A percentile compares a stretch with the other conserved stretches of the same genome.
Evolutionary conservation across 37 sponge, comb jelly and placozoan species (phyloP).

Genomic region (Corticium candelabrum): DNA sequence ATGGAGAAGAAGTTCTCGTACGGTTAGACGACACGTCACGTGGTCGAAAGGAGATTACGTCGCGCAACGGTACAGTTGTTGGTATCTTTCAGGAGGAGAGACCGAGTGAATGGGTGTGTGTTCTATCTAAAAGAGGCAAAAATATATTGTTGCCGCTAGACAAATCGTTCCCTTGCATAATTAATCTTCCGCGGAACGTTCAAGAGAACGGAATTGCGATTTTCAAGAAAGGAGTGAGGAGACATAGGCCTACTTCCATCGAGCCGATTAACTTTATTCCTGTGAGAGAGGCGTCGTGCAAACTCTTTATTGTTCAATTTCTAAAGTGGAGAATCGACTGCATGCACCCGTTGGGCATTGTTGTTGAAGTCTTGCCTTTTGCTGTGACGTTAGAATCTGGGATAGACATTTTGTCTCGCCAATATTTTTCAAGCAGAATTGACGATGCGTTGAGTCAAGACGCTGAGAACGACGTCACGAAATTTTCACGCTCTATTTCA

Average conservation of each 20-base stretch:
- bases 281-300: too few species aligned
- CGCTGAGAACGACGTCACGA: neutral
- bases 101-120: neutral
- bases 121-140: neutral
- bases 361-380: neutral
- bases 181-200: neutral
- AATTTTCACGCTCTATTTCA: neutral
- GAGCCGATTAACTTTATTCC: too few species aligned
- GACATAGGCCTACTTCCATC: too few species aligned
- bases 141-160: neutral
- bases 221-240: too few species aligned
- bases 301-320: neutral
- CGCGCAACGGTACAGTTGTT: neutral
- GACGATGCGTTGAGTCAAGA: neutral
- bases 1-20: slow-evolving; percentile 7
- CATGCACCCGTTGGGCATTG: neutral
- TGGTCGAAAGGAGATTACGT: neutral
- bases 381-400: neutral
- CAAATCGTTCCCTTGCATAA: neutral
- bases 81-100: neutral
- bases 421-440: neutral
- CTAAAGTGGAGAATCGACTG: neutral
- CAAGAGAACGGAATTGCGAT: too few species aligned
- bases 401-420: neutral
- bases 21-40: too few species aligned